A percentile compares a stretch with the other conserved stretches of the same genome.
Conservation (phyloP, 2,888 invertebrate species). For the Orthosia gracilis region DNA sequence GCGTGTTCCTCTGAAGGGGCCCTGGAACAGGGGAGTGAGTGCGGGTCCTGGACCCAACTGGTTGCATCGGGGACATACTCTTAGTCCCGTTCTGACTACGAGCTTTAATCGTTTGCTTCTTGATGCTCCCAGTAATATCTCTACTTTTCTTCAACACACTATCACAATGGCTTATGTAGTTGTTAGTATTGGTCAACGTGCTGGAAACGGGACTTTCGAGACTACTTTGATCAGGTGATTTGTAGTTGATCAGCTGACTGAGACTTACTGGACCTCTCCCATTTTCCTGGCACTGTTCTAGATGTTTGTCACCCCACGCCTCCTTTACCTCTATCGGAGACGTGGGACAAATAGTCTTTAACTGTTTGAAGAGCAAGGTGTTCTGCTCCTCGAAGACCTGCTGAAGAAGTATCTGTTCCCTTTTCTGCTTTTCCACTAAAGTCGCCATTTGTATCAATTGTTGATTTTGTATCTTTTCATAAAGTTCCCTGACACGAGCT, state of each 20-base stretch:
- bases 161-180: slow-evolving; percentile 82
- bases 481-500: slow-evolving; percentile 82
- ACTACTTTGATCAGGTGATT: slow-evolving; percentile 69
- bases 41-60: slow-evolving; percentile 74
- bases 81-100: slow-evolving; percentile 64
- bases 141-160: slow-evolving; percentile 82
- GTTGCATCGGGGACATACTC: slow-evolving; percentile 61
- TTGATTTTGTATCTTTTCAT: slow-evolving; percentile 91
- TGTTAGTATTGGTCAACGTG: slow-evolving; percentile 81
- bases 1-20: slow-evolving; percentile 59
- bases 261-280: slow-evolving; percentile 85
- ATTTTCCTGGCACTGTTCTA: slow-evolving; percentile 53
- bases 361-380: slow-evolving; percentile 89
- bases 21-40: slow-evolving; percentile 75
- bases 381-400: slow-evolving; percentile 93
- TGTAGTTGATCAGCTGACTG: slow-evolving; percentile 84
- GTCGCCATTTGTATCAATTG: slow-evolving; percentile 92
- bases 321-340: slow-evolving; percentile 81
- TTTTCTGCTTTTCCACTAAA: slow-evolving; percentile 92
- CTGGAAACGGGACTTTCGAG: slow-evolving; percentile 74
- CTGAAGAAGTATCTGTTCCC: slow-evolving; percentile 92
- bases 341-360: slow-evolving; percentile 86
- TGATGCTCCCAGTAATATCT: slow-evolving; percentile 81
- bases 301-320: slow-evolving; percentile 81
- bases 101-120: slow-evolving; percentile 69